A percentile compares a stretch with the other conserved stretches of the same genome.
Conservation (phyloP, 2,888 invertebrate species). For the Pristionchus arcanus region DNA sequence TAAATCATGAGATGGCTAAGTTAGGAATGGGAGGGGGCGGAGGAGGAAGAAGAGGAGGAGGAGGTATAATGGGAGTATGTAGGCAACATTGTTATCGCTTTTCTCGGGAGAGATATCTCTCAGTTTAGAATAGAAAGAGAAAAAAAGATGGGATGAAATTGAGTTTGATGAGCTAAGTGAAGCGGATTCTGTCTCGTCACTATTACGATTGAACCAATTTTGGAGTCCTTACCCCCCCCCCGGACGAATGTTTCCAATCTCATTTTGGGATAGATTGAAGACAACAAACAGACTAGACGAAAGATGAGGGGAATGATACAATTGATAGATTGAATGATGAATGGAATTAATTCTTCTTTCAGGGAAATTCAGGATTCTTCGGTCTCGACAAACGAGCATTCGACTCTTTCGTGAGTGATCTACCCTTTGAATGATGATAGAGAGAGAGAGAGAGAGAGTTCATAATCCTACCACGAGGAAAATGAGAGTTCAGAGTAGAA, state of each 20-base stretch:
- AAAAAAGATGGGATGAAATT: slow-evolving; percentile 44
- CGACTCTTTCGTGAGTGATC: slow-evolving; percentile 57
- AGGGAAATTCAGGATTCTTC: slow-evolving; percentile 40
- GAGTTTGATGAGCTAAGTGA: slow-evolving; percentile 46
- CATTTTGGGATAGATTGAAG: not conserved
- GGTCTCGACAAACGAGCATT: slow-evolving; percentile 57
- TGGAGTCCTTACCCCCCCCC: not conserved
- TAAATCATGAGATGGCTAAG: not conserved
- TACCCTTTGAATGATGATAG: not conserved
- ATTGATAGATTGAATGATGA: not conserved
- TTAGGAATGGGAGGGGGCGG: not conserved
- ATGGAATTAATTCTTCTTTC: not conserved
- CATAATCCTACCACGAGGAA: not conserved
- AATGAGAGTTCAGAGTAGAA: slow-evolving; percentile 7
- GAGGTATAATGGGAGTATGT: slow-evolving; percentile 34
- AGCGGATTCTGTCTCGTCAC: slow-evolving; percentile 12
- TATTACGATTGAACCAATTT: slow-evolving; percentile 37
- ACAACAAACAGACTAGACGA: not conserved
- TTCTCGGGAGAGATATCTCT: slow-evolving; percentile 38
- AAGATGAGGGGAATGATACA: not conserved
- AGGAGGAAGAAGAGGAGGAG: not conserved
- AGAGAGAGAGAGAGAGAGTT: not conserved
- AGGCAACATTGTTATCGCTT: slow-evolving; percentile 44
- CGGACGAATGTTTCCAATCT: slow-evolving; percentile 35
- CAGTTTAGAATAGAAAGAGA: slow-evolving; percentile 16